Evolutionary conservation across 2,888 invertebrate species (phyloP).

Genomic region (Zonitis immaculata): DNA sequence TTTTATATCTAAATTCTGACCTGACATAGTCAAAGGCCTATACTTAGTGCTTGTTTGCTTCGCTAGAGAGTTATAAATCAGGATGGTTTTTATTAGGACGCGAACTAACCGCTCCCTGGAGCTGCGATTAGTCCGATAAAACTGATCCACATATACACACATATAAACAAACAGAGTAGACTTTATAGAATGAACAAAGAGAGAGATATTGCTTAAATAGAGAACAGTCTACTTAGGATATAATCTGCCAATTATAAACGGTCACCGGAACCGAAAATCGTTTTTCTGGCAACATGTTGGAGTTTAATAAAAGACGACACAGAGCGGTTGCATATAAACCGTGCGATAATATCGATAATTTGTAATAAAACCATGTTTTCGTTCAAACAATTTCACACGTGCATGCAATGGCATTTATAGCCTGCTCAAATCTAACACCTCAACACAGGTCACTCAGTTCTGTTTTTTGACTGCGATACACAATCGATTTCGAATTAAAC

Average conservation of each 20-base stretch:
- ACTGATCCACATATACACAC: slow-evolving; percentile 36
- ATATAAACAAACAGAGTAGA: too few species aligned
- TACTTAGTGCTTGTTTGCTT: slow-evolving; percentile 37
- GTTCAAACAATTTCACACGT: too few species aligned
- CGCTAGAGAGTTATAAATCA: slow-evolving; percentile 39
- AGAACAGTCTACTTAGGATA: slow-evolving; percentile 10
- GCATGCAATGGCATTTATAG: too few species aligned
- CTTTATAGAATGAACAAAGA: slow-evolving; percentile 19
- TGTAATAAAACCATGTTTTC: too few species aligned
- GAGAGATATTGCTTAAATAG: slow-evolving; percentile 10
- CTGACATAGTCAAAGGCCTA: slow-evolving; percentile 11
- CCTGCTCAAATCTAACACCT: too few species aligned
- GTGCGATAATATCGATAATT: too few species aligned
- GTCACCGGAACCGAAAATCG: slow-evolving; percentile 2
- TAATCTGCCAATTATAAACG: slow-evolving; percentile 20
- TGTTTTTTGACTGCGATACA: too few species aligned
- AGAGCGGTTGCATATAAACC: neutral
- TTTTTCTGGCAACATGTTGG: neutral
- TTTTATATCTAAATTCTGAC: neutral
- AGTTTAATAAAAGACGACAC: neutral
- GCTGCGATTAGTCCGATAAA: slow-evolving; percentile 41
- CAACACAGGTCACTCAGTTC: too few species aligned
- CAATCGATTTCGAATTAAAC: too few species aligned
- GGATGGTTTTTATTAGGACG: slow-evolving; percentile 35
- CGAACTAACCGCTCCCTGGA: slow-evolving; percentile 41